Base-by-base conservation (phyloP, 2,888 invertebrate genomes). In the Pedicia rivosa region DNA sequence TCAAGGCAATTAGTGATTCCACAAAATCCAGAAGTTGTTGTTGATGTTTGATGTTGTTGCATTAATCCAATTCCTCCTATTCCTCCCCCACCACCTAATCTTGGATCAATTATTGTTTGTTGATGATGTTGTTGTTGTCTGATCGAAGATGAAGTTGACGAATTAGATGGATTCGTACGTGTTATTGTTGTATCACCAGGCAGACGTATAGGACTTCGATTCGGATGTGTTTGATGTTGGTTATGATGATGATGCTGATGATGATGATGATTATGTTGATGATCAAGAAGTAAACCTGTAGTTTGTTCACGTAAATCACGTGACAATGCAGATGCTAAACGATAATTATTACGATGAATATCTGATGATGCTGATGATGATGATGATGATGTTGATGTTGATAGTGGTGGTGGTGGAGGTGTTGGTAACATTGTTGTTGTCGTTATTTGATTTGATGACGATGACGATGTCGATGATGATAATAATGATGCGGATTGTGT, bases 151-250 rank as follows among this genome's bases (percentile, higher is more conserved):
- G 27, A 32, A 39, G 36, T 19, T 31, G 37, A 37, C 35, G 27
- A 32, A 39, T 34, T 19, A n/a, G n/a, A n/a, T n/a, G n/a, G n/a
- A n/a, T 35, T 25, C 33, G 40, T 20, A 36, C 49, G 42, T 33
- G 49, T 47, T 35, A 49, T 48, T 32, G 48, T 49, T 37, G 48
- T 48, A 38, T 49, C 49, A 31, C 45, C 39, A 8, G 49, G 48
- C 29, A 49, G 44, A 28, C 48, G 44, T 19, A 48, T 43, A 15
- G 46, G 45, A 7, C 6, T 7, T 7, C 13, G 13, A 13, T 6
- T 13, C 13, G 27, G 13, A 13, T 27, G n/a, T 3, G 6, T 27
- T 4, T 3, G 6, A 12, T 6, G 3, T 12, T 27, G 10, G 12
- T 27, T 27, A 35, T 19, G 10, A n/a, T 16, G 25, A 26, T 15